Percentiles rank a stretch among this genome's conserved stretches.
Conservation (phyloP, 2,797 vertebrate genomes). For the Amblyraja radiata region DNA sequence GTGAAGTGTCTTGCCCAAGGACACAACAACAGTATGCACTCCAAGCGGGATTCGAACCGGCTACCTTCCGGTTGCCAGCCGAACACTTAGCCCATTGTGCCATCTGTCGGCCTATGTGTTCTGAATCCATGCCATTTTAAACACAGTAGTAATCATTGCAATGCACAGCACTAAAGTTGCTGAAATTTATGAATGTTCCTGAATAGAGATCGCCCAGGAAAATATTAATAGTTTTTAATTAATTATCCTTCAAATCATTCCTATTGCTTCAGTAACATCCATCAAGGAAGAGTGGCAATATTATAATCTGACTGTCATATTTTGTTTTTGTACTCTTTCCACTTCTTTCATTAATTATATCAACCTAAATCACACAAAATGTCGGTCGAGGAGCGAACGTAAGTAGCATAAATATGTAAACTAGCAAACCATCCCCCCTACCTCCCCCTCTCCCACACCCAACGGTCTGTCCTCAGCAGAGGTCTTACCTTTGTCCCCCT, state of each 20-base stretch:
- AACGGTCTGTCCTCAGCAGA: too few species aligned
- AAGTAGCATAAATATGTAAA: neutral
- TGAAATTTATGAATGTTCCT: neutral
- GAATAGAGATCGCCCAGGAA: neutral
- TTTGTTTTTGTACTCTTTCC: neutral
- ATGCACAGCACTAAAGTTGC: neutral
- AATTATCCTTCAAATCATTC: neutral
- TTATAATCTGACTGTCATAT: neutral
- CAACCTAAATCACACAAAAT: neutral
- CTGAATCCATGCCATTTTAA: too few species aligned
- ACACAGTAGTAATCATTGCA: neutral
- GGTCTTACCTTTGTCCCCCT: too few species aligned
- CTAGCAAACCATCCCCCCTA: too few species aligned
- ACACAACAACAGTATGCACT: too few species aligned
- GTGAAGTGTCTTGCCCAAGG: too few species aligned
- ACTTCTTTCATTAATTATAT: neutral
- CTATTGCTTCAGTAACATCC: neutral
- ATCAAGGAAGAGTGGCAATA: neutral
- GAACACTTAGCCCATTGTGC: too few species aligned
- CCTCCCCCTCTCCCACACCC: too few species aligned
- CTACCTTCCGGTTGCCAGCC: too few species aligned
- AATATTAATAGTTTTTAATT: too few species aligned
- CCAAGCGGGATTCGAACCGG: too few species aligned
- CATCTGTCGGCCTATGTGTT: too few species aligned
- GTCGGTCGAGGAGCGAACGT: neutral